Evolutionary conservation across 2,888 invertebrate genomes (phyloP).

Genomic region (Idaea straminata): DNA sequence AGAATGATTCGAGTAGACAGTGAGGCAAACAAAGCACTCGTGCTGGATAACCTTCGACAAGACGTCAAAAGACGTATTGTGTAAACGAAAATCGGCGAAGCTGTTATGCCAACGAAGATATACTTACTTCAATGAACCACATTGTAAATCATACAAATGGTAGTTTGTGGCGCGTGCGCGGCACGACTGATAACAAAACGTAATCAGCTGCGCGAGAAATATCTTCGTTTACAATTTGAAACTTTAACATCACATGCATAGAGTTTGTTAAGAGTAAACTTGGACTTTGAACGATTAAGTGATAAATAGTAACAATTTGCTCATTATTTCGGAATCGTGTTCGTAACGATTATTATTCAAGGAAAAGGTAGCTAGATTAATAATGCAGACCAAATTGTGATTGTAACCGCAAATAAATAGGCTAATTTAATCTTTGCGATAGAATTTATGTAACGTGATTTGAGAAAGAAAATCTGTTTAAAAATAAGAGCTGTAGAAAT

Average conservation of each 20-base stretch:
- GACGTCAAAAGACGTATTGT: conserved; percentile 62
- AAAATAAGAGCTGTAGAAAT: conserved; percentile 14
- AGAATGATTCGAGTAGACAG: conserved; percentile 22
- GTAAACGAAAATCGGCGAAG: conserved; percentile 59
- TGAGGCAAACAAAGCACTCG: conserved; percentile 28
- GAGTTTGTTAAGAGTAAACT: conserved; percentile 31
- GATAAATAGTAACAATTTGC: conserved; percentile 54
- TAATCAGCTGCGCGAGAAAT: conserved; percentile 38
- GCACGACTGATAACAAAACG: conserved; percentile 43
- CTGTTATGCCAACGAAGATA: conserved; percentile 65
- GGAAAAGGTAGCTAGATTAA: conserved; percentile 35
- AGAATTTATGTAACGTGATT: conserved; percentile 2
- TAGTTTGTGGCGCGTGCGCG: conserved; percentile 72
- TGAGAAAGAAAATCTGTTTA: conserved; percentile 8
- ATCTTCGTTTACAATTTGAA: conserved; percentile 32
- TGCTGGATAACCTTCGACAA: conserved; percentile 60
- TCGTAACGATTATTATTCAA: conserved; percentile 42
- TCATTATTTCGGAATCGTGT: conserved; percentile 55
- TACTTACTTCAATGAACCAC: conserved; percentile 62
- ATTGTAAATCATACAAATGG: conserved; percentile 70
- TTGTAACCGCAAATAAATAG: conserved; percentile 32
- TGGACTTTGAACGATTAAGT: conserved; percentile 37
- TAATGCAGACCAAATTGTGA: conserved; percentile 29
- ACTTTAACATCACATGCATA: conserved; percentile 35
- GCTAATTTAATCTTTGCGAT: neutral